Conservation (phyloP, 2,888 invertebrate genomes). For the Melieria crassipennis region DNA sequence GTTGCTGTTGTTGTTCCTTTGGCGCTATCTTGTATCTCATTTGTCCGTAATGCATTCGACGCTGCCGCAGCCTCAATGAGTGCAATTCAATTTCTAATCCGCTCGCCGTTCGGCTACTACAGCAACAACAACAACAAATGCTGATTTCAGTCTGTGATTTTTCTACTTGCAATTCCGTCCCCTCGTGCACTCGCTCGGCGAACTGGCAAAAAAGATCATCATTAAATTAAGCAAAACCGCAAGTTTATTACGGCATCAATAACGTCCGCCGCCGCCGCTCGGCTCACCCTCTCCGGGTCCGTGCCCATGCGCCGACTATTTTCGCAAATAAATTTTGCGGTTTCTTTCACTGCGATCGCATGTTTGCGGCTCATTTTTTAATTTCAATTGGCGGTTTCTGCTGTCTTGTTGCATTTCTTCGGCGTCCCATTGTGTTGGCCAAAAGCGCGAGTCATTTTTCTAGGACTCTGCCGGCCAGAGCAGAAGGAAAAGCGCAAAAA, state of each 20-base stretch:
- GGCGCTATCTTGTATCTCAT: conserved; percentile 26
- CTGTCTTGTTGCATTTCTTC: not conserved
- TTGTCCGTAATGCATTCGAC: conserved; percentile 33
- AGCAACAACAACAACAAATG: conserved; percentile 6
- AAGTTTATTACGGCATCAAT: conserved; percentile 39
- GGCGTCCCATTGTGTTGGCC: not conserved
- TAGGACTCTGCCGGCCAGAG: too few relatives aligned
- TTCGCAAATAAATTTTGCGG: conserved; percentile 38
- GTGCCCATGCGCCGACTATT: not conserved
- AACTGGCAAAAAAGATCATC: conserved; percentile 26
- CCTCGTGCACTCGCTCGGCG: conserved; percentile 4
- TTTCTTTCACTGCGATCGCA: conserved; percentile 31
- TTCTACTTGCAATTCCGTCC: not conserved
- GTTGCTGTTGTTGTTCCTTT: not conserved
- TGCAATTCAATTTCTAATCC: conserved; percentile 30
- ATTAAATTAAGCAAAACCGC: conserved; percentile 39
- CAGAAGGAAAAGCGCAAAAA: too few relatives aligned
- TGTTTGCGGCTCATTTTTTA: conserved; percentile 33
- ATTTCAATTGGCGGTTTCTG: conserved; percentile 21
- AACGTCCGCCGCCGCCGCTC: not conserved
- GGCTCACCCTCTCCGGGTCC: not conserved
- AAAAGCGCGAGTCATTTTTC: too few relatives aligned
- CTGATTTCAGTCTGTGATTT: not conserved
- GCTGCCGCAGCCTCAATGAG: conserved; percentile 27
- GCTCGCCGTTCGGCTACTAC: not conserved